These are phyloP conservation scores for Sinodicranocentrus sp. DNA, from an alignment of 2,888 invertebrate species.

Conservation along the genomic window DNA sequence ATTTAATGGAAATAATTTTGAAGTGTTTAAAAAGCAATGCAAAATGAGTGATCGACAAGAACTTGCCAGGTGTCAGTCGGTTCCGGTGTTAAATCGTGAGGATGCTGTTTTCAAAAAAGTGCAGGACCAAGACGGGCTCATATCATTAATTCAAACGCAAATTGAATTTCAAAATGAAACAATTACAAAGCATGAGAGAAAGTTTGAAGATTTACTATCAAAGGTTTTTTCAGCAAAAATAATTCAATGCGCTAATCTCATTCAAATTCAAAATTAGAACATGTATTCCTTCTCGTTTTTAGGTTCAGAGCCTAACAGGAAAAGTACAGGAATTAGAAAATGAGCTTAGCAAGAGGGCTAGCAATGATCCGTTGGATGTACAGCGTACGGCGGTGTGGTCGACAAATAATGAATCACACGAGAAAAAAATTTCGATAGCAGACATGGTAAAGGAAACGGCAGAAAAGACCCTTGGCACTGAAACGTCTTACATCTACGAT, in stretches of 20 bases:
- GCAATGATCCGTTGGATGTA: slow-evolving; percentile 27
- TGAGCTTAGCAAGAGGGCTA: background rate
- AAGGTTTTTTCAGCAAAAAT: too few relatives aligned
- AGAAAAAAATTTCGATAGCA: slow-evolving; percentile 36
- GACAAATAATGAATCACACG: background rate
- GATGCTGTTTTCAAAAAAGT: slow-evolving; percentile 59
- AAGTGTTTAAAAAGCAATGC: background rate
- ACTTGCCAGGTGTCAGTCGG: slow-evolving; percentile 12
- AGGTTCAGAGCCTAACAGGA: slow-evolving; percentile 37
- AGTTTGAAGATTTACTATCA: slow-evolving; percentile 41
- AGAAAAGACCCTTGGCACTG: slow-evolving; percentile 64
- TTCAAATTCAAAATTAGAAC: background rate
- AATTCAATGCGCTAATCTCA: too few relatives aligned
- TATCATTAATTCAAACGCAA: slow-evolving; percentile 71
- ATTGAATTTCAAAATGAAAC: slow-evolving; percentile 72
- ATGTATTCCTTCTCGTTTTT: slow-evolving; percentile 2
- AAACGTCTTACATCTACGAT: slow-evolving; percentile 86
- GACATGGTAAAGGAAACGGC: slow-evolving; percentile 75
- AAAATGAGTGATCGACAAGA: slow-evolving; percentile 15
- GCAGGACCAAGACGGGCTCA: slow-evolving; percentile 69
- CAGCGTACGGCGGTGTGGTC: background rate
- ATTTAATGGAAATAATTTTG: background rate
- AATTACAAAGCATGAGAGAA: slow-evolving; percentile 60
- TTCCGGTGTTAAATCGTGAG: slow-evolving; percentile 28
- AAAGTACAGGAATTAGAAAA: slow-evolving; percentile 41